Evolutionary conservation across 1,140 invertebrate species (phyloP), one percentile per base, ranked within the genome.

Genomic region (Magallana ariakensis): DNA sequence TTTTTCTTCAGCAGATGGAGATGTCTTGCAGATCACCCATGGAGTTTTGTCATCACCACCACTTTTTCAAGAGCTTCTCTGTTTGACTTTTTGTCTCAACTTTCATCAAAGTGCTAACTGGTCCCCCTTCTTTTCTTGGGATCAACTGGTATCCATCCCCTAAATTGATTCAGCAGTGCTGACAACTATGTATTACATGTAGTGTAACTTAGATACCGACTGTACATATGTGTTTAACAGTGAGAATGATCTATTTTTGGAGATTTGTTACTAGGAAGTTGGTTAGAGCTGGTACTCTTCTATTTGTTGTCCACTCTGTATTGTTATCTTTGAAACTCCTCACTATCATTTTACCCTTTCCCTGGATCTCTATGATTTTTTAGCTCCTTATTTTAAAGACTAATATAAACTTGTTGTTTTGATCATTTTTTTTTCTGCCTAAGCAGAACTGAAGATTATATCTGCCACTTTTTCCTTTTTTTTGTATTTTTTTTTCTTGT

Each of bases 61-160:
- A 33, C 19, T 11, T 26, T 33, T 26, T 19, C 11, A 26, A 75
- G 22, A 75, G 33, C 33, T 46, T 75, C 66, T 13, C 33, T 13
- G 11, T 75, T 11, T 75, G 19, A 26, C 8, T 62, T 62, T 16
- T 62, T 16, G 19, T 62, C 19, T 19, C 16, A 62, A 16, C 16
- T 16, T 19, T 75, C 66, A 33, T 75, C 22, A 26, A 26, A 75
- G 66, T 75, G 66, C 66, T 75, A 75, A 75, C 22, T 75, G 66
- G 66, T 75, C 19, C 66, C 66, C 66, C 22, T 2, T 46, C 33
- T 46, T 26, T 26, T 33, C 22, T 26, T 26, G 66, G 66, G 66
- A 26, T 75, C 66, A 75, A 75, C 66, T 75, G 66, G 66, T 75
- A 75, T 75, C 66, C 66, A 75, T 75, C 66, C 62, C 62, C 13